Evolutionary conservation across 2,888 invertebrate genomes (phyloP).

Genomic region (Isoperla grammatica): DNA sequence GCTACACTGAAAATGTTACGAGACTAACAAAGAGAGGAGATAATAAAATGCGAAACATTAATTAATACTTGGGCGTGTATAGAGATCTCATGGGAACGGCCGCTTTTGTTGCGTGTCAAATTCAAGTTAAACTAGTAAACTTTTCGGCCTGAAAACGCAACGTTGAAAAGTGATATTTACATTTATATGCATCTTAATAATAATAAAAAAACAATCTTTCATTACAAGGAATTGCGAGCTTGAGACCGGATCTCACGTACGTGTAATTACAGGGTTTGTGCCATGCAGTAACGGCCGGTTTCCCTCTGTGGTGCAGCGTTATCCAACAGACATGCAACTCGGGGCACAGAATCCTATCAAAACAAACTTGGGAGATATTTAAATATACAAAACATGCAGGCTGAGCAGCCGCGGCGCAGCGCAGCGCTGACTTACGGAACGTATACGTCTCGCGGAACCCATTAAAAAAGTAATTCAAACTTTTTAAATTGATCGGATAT

Average conservation of each 20-base stretch:
- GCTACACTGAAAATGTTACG: conserved; percentile 11
- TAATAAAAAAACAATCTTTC: no score
- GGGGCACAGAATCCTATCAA: neutral
- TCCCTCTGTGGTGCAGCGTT: neutral
- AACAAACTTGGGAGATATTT: conserved; percentile 14
- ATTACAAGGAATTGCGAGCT: no score
- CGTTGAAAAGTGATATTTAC: conserved; percentile 1
- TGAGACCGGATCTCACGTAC: no score
- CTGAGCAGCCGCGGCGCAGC: neutral
- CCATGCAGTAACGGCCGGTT: no score
- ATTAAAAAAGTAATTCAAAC: conserved; percentile 18
- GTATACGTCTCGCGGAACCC: conserved; percentile 14
- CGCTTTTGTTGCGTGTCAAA: conserved; percentile 8
- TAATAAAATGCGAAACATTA: conserved; percentile 14
- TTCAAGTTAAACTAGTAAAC: conserved; percentile 11
- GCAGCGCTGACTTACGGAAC: conserved; percentile 2
- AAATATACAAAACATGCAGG: conserved; percentile 6
- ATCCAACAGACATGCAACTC: neutral
- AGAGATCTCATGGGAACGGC: conserved; percentile 13
- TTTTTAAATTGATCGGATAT: conserved; percentile 19
- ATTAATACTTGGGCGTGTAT: conserved; percentile 10
- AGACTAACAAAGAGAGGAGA: neutral
- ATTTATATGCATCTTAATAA: conserved; percentile 10
- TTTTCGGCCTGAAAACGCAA: conserved; percentile 12
- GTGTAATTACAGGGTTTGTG: no score